These are phyloP conservation scores for Triplophysa tibetana DNA, from an alignment of 2,113 vertebrate species.

Conservation along the genomic window DNA sequence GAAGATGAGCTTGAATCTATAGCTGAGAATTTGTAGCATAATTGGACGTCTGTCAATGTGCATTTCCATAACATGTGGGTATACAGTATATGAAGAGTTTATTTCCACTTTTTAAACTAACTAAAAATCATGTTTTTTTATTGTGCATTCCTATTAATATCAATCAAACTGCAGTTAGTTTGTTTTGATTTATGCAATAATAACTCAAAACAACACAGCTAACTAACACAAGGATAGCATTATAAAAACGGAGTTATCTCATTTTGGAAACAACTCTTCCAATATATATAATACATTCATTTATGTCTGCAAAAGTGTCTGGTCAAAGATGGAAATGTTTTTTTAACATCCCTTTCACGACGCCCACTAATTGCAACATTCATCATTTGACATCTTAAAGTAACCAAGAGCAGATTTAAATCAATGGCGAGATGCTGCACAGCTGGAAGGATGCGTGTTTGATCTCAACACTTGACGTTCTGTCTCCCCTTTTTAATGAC, in stretches of 20 bases:
- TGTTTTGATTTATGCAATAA: no score
- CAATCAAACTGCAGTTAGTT: no score
- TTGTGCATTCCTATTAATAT: no score
- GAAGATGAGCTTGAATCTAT: constrained; percentile 2
- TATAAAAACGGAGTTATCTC: no score
- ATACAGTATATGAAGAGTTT: no score
- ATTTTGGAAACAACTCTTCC: no score
- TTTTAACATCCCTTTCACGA: constrained; percentile 13
- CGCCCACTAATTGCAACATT: constrained; percentile 31
- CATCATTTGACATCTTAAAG: constrained; percentile 40
- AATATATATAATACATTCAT: neutral
- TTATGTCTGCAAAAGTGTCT: constrained; percentile 23
- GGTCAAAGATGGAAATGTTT: neutral
- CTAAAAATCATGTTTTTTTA: neutral
- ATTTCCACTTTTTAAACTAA: no score
- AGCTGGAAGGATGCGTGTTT: constrained; percentile 18
- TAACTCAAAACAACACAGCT: no score
- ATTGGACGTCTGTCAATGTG: neutral
- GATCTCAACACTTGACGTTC: constrained; percentile 32
- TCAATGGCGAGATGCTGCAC: neutral
- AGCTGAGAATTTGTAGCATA: constrained; percentile 4
- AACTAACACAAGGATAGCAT: no score
- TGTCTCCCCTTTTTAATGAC: constrained; percentile 28
- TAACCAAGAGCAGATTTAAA: constrained; percentile 24
- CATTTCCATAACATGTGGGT: no score